Percentiles rank a stretch among this genome's conserved stretches.
phyloP scores from a whole-genome alignment of 2,797 vertebrate genomes.

The Helarctos malayanus region DNA sequence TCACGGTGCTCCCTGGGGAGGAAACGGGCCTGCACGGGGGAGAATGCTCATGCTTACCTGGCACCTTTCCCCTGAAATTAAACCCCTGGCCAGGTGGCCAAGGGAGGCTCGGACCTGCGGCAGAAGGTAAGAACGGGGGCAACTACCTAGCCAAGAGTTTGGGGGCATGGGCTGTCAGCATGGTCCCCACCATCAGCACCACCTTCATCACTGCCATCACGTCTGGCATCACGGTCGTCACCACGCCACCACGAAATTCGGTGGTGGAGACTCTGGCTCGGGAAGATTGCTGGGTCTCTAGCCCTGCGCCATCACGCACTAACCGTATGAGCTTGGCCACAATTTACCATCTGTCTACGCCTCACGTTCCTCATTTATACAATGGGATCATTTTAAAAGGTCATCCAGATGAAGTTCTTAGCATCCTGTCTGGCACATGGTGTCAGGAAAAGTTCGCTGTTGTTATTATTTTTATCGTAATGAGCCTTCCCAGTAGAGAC shows the following conservation, averaged over 20 bases:
- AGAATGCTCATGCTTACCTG: too few relatives aligned
- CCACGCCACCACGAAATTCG: not conserved
- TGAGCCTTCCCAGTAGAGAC: not conserved
- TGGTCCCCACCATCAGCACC: not conserved
- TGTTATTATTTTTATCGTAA: not conserved
- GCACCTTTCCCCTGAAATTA: not conserved
- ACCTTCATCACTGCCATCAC: not conserved
- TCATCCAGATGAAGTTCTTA: not conserved
- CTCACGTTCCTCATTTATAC: not conserved
- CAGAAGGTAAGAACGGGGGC: not conserved
- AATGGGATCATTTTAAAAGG: not conserved
- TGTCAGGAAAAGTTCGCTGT: not conserved
- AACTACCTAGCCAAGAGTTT: not conserved
- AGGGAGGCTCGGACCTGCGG: not conserved
- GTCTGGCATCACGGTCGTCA: rapidly evolving
- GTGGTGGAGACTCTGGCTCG: not conserved
- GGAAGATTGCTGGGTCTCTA: not conserved
- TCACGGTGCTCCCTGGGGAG: not conserved
- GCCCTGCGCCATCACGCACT: not conserved
- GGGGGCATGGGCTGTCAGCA: too few relatives aligned
- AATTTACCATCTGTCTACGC: not conserved
- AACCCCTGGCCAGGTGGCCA: not conserved
- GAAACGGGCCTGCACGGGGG: not conserved
- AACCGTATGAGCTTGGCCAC: not conserved
- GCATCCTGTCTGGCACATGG: not conserved